Base-by-base conservation (phyloP, 2,113 vertebrate genomes). In the Pelvicachromis taeniatus region DNA sequence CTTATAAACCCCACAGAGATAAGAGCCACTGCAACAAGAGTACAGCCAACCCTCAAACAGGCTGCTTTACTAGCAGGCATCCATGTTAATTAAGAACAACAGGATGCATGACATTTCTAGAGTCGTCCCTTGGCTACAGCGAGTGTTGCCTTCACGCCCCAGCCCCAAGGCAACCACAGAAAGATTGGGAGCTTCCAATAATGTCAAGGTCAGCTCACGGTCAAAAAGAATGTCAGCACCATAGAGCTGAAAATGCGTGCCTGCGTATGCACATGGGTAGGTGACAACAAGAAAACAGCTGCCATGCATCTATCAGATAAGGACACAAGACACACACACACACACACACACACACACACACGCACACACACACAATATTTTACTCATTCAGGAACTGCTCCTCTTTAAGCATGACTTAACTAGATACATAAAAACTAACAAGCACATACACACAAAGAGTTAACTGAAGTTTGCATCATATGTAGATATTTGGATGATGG, bases 131-230 rank as follows among this genome's bases (percentile, higher is more conserved):
- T 85, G 77, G 89, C 83, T 85, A 91, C 87, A 70, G 68, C 7
- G 8, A 77, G 80, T 68, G 73, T 45, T 61, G 48, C 80, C 63
- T 68, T 84, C 31, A 4, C 78, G 38, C 78, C 58, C 58, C 48
- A 31, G 86, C 77, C 58, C 89, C 83, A 38, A 58, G 86, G 89
- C 88, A 90, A 93, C 88, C 61, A 73, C 78, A 87, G 84, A 38
- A 40, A 53, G 87, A 78, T 70, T 6, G 85, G 84, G 55, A 83
- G 88, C 87, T 85, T 90, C 77, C 56, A 87, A 55, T 89, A 92
- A 89, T 83, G 84, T 91, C 93, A 92, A 92, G 93, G 90, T 91
- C 89, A 90, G 88, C 53, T 88, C 86, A 63, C 77, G 63, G 75
- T 80, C 85, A 70, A 81, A 79, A 16, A 23, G 53, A 93, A 89